Conservation (phyloP, 2,797 vertebrate species). For the Pipistrellus nathusii region DNA sequence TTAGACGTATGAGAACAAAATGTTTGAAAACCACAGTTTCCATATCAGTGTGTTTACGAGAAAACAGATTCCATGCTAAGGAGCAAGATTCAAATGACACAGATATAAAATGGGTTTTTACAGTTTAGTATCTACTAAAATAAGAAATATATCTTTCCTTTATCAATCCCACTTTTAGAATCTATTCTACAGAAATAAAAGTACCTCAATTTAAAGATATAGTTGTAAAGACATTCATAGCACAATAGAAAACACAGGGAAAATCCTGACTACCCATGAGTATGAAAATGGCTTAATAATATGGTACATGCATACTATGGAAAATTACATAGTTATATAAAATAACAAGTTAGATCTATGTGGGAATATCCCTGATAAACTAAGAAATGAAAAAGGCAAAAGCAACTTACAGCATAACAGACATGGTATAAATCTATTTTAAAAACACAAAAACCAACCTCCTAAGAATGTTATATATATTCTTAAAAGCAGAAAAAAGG, state of each 20-base stretch:
- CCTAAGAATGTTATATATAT: neutral
- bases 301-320: neutral
- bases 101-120: constrained; percentile 17
- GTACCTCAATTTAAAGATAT: neutral
- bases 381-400: constrained; percentile 43
- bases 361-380: neutral
- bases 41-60: neutral
- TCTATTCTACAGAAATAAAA: constrained; percentile 19
- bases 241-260: neutral
- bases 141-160: constrained; percentile 8
- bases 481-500: neutral
- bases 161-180: constrained; percentile 10
- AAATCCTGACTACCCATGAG: neutral
- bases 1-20: neutral
- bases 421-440: neutral
- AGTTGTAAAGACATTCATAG: neutral
- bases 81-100: neutral
- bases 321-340: neutral
- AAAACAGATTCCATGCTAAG: constrained; percentile 16
- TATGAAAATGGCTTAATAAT: constrained; percentile 13
- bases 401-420: constrained; percentile 21
- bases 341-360: neutral
- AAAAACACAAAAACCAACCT: constrained; percentile 27
- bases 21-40: constrained; percentile 18
- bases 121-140: constrained; percentile 29